phyloP scores from a whole-genome alignment of 2,113 vertebrate genomes.

The Alosa alosa region DNA sequence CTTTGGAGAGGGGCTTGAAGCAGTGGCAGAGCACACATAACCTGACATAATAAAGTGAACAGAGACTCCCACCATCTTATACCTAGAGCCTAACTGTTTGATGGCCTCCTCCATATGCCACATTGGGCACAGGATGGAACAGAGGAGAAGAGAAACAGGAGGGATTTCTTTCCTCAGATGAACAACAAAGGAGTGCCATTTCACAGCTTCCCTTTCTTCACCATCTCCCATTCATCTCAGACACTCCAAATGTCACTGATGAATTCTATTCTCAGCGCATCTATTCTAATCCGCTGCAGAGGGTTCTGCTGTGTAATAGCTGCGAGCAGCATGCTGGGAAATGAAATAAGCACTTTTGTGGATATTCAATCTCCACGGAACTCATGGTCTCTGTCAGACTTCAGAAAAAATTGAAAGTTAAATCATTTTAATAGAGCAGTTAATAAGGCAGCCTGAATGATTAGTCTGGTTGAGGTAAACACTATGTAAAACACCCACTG shows the following conservation, averaged over 20 bases:
- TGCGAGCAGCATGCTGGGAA: background rate
- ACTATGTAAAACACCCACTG: background rate
- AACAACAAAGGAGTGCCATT: background rate
- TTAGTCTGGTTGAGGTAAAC: background rate
- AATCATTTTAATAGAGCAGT: background rate
- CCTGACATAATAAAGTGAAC: conserved; percentile 11
- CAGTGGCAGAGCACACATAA: background rate
- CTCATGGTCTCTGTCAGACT: background rate
- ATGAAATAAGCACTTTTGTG: background rate
- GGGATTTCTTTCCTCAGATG: background rate
- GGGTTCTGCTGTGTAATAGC: background rate
- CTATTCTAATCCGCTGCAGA: background rate
- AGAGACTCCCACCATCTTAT: conserved; percentile 73
- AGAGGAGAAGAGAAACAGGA: conserved; percentile 1
- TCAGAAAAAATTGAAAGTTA: background rate
- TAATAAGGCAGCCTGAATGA: background rate
- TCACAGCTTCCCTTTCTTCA: background rate
- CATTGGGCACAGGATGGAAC: background rate
- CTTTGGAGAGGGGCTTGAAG: background rate
- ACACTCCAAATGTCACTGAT: background rate
- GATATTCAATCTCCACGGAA: background rate
- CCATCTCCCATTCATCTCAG: background rate
- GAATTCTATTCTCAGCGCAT: background rate
- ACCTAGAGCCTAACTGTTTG: conserved; percentile 75
- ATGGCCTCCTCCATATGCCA: conserved; percentile 64